phyloP scores from a whole-genome alignment of 2,797 vertebrate species.

The Sorex maritimensis region DNA sequence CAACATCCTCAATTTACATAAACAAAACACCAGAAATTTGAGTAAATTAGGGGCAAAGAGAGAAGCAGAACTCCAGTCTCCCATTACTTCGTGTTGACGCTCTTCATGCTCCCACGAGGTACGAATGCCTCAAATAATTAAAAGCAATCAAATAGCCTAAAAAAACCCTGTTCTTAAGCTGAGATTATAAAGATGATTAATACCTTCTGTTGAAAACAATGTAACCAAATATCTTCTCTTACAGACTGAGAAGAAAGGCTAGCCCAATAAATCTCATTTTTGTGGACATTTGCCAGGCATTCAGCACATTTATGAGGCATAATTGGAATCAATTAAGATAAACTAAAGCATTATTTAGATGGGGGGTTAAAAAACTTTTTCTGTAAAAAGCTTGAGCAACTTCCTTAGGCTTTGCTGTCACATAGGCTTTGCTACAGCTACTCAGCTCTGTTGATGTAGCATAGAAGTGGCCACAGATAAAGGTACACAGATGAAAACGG shows the following conservation, averaged over 20 bases:
- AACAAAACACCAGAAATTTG: not conserved
- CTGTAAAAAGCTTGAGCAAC: constrained; percentile 4
- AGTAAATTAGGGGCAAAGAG: not conserved
- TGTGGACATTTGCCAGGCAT: not conserved
- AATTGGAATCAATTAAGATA: constrained; percentile 27
- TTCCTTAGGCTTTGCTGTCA: constrained; percentile 10
- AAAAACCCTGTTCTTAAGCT: not conserved
- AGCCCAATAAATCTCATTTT: not conserved
- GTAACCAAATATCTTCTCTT: not conserved
- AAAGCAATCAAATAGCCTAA: not conserved
- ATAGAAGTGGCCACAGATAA: constrained; percentile 20
- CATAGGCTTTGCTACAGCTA: not conserved
- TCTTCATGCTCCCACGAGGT: not conserved
- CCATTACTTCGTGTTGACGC: not conserved
- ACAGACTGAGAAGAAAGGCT: not conserved
- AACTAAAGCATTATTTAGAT: constrained; percentile 29
- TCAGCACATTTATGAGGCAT: constrained; percentile 28
- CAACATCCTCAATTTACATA: not conserved
- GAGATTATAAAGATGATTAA: not conserved
- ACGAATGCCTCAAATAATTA: not conserved
- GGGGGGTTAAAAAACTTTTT: constrained; percentile 6
- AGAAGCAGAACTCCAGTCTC: not conserved
- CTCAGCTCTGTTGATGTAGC: not conserved
- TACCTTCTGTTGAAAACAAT: not conserved
- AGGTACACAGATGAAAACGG: not conserved